Evolutionary conservation across 2,797 vertebrate species (phyloP).

Genomic region (Okamejei kenojei): DNA sequence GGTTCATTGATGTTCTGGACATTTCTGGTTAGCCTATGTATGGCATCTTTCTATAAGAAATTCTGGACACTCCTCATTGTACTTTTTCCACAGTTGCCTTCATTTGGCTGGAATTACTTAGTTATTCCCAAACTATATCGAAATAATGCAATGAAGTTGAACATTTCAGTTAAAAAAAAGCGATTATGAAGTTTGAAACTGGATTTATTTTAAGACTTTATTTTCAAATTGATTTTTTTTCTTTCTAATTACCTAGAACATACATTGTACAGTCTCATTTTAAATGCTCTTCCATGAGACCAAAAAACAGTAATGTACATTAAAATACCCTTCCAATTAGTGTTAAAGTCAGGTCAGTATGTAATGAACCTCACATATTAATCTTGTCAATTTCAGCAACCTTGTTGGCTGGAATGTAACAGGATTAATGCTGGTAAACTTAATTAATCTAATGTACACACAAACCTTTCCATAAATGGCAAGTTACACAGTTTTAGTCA

Average conservation of each 20-base stretch:
- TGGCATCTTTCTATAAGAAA: neutral
- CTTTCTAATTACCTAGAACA: constrained; percentile 6
- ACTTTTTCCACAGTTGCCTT: neutral
- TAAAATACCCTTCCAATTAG: neutral
- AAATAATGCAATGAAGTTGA: neutral
- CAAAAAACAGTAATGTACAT: neutral
- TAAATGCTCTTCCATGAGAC: neutral
- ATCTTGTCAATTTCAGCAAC: neutral
- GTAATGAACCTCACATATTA: neutral
- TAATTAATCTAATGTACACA: neutral
- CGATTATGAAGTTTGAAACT: neutral
- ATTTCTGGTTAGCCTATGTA: neutral
- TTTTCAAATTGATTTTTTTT: constrained; percentile 3
- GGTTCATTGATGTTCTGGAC: neutral
- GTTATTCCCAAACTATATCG: neutral
- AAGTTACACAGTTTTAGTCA: neutral
- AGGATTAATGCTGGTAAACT: neutral
- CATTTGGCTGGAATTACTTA: neutral
- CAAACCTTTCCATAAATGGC: neutral
- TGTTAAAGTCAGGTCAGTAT: neutral
- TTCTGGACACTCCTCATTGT: neutral
- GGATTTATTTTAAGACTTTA: constrained; percentile 6
- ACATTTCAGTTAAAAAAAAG: constrained; percentile 1
- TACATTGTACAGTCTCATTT: constrained; percentile 3
- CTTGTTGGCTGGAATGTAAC: neutral